Conservation (phyloP, 2,797 vertebrate species). For the Hydrocynus forskahlii region DNA sequence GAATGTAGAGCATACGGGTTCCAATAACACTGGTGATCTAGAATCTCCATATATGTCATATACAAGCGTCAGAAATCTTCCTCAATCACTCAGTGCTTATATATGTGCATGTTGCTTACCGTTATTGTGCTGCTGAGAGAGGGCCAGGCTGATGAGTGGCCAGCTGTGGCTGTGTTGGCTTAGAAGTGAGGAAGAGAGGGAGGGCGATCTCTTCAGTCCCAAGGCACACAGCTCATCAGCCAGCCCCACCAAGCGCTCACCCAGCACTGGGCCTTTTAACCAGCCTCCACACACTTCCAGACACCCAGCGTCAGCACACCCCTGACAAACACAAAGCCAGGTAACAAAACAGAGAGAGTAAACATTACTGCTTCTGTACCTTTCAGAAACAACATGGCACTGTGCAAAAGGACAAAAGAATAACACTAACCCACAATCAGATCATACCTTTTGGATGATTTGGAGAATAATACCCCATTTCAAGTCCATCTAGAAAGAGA, state of each 20-base stretch:
- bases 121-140: constrained; percentile 87
- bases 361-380: background rate
- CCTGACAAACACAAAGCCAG: constrained; percentile 70
- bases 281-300: constrained; percentile 82
- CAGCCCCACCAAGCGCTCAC: constrained; percentile 85
- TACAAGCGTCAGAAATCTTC: background rate
- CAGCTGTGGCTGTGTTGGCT: constrained; percentile 80
- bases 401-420: background rate
- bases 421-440: background rate
- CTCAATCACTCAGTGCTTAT: background rate
- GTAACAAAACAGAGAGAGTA: background rate
- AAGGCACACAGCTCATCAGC: constrained; percentile 84
- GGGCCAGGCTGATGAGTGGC: constrained; percentile 88
- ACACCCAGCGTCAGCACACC: constrained; percentile 79
- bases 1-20: no score
- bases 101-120: constrained; percentile 72
- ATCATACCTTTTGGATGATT: constrained; percentile 90
- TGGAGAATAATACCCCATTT: constrained; percentile 87
- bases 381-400: background rate
- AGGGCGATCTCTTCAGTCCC: constrained; percentile 63
- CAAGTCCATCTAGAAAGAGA: constrained; percentile 81
- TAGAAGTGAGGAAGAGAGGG: constrained; percentile 55
- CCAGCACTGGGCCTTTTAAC: constrained; percentile 90
- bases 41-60: background rate
- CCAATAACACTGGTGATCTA: no score